Conservation (phyloP, 2,797 vertebrate species). For the Labeo calbasu region DNA sequence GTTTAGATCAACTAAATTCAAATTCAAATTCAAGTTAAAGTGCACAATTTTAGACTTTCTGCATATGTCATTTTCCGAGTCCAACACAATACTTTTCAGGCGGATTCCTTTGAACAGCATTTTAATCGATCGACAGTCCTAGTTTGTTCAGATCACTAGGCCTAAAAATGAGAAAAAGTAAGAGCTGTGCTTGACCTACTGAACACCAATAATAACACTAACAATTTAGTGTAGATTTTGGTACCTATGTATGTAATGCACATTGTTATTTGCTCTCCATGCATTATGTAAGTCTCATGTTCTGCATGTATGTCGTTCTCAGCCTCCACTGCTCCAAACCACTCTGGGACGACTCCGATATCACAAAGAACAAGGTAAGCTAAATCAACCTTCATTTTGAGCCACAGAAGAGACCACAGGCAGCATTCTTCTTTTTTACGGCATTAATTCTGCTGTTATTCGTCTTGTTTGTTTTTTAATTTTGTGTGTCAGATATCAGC, state of each 20-base stretch:
- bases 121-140: neutral
- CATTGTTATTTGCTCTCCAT: neutral
- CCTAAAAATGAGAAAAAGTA: neutral
- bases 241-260: neutral
- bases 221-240: neutral
- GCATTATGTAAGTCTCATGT: neutral
- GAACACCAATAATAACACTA: neutral
- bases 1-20: neutral
- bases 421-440: neutral
- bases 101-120: neutral
- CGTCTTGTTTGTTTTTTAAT: neutral
- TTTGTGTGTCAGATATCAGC: slow-evolving; percentile 64
- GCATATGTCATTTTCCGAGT: neutral
- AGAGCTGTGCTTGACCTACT: neutral
- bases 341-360: slow-evolving; percentile 46
- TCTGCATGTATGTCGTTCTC: slow-evolving; percentile 10
- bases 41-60: neutral
- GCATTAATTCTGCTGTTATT: neutral
- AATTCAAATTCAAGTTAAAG: neutral
- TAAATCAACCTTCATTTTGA: neutral
- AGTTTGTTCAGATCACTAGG: neutral
- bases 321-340: slow-evolving; percentile 42
- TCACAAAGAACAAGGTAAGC: slow-evolving; percentile 41
- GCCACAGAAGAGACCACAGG: neutral
- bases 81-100: neutral